phyloP scores from a whole-genome alignment of 2,888 invertebrate species.

The Apamea epomidion region DNA sequence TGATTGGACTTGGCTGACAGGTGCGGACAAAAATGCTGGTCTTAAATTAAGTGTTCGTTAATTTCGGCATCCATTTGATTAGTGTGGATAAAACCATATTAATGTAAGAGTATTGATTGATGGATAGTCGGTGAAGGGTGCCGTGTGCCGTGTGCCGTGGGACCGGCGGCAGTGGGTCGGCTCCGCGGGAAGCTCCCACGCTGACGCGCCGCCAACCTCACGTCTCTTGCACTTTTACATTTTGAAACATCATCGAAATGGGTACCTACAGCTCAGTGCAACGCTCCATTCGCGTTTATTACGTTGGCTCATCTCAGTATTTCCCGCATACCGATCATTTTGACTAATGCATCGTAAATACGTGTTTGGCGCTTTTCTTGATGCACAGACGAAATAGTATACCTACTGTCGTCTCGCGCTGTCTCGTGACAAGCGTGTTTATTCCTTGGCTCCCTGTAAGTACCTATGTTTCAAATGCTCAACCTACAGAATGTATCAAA shows the following conservation, averaged over 20 bases:
- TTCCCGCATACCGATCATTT: slow-evolving; percentile 29
- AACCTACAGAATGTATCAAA: background rate
- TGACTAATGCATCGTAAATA: slow-evolving; percentile 26
- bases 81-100: background rate
- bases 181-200: slow-evolving; percentile 69
- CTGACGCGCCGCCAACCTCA: slow-evolving; percentile 53
- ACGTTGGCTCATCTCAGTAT: slow-evolving; percentile 14
- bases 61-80: slow-evolving; percentile 2
- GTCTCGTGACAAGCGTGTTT: background rate
- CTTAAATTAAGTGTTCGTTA: background rate
- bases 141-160: slow-evolving; percentile 69
- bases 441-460: background rate
- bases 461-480: slow-evolving; percentile 12
- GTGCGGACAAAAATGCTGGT: background rate
- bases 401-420: background rate
- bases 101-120: slow-evolving; percentile 33
- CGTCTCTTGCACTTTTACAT: slow-evolving; percentile 69
- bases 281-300: slow-evolving; percentile 36
- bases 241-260: slow-evolving; percentile 61
- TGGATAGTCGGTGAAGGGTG: slow-evolving; percentile 62
- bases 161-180: slow-evolving; percentile 70
- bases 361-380: background rate
- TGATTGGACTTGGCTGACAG: background rate
- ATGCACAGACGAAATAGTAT: background rate
- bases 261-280: slow-evolving; percentile 40